These are phyloP conservation scores for Tetramorium alpestre DNA, from an alignment of 1,140 invertebrate species.

Conservation along the genomic window DNA sequence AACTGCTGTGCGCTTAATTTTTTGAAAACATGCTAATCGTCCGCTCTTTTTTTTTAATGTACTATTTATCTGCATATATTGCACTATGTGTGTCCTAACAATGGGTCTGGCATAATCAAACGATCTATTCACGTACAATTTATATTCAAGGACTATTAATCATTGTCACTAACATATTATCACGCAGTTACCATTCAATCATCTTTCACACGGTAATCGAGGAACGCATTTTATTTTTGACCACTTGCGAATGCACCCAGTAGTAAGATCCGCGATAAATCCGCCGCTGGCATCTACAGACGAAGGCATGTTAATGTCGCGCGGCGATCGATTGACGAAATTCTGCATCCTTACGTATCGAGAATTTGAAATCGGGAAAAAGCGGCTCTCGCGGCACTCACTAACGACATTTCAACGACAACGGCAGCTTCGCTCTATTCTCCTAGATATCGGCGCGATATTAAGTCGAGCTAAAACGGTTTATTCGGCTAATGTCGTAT, in stretches of 20 bases:
- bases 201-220: neutral
- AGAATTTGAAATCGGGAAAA: conserved; percentile 27
- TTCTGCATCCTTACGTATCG: conserved; percentile 22
- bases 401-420: conserved; percentile 59
- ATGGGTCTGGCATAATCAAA: neutral
- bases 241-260: neutral
- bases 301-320: conserved; percentile 26
- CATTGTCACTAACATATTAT: neutral
- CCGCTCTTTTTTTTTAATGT: neutral
- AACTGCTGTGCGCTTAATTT: neutral
- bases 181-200: neutral
- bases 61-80: neutral
- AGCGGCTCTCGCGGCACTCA: neutral
- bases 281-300: neutral
- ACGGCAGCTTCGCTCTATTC: conserved; percentile 39
- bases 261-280: conserved; percentile 18
- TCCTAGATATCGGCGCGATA: conserved; percentile 50
- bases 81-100: neutral
- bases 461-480: conserved; percentile 45
- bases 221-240: neutral
- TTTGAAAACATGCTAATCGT: neutral
- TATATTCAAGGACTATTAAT: neutral
- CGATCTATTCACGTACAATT: neutral
- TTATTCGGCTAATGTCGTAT: conserved; percentile 59
- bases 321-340: conserved; percentile 26